Conservation (phyloP, 2,797 vertebrate species). For the Odontamblyopus rebecca region DNA sequence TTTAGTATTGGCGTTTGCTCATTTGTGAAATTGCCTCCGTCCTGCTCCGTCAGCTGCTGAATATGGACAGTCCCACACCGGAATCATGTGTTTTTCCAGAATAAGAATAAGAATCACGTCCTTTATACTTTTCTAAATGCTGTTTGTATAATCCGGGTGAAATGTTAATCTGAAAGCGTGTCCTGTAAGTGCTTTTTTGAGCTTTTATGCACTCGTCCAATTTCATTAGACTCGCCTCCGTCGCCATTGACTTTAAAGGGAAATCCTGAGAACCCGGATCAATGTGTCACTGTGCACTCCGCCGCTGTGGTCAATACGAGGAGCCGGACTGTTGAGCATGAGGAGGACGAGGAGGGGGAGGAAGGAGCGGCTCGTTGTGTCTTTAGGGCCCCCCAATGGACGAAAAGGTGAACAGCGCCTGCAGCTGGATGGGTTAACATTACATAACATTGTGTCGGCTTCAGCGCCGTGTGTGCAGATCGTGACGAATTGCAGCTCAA, state of each 20-base stretch:
- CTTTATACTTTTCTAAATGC: constrained; percentile 1
- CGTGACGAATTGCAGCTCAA: too few species aligned
- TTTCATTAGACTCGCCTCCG: constrained; percentile 57
- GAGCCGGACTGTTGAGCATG: constrained; percentile 36
- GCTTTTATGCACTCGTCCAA: constrained; percentile 29
- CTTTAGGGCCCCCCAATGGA: constrained; percentile 73
- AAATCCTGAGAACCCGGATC: constrained; percentile 41
- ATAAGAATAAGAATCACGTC: neutral
- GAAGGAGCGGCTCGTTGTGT: constrained; percentile 45
- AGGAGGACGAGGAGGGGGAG: constrained; percentile 22
- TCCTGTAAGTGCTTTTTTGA: constrained; percentile 9
- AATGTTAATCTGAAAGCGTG: constrained; percentile 30
- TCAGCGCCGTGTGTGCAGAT: too few species aligned
- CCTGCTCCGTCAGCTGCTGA: constrained; percentile 46
- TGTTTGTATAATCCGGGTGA: constrained; percentile 19
- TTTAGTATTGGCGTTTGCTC: constrained; percentile 62
- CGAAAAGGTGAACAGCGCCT: constrained; percentile 32
- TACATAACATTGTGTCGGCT: too few species aligned
- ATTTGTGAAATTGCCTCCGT: constrained; percentile 74
- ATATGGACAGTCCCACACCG: constrained; percentile 56
- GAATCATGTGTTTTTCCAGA: constrained; percentile 54
- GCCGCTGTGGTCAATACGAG: constrained; percentile 50
- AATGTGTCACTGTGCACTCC: constrained; percentile 54
- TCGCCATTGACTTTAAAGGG: constrained; percentile 49
- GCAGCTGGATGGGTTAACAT: constrained; percentile 12